Evolutionary conservation across 2,888 invertebrate genomes (phyloP).

Genomic region (Nymphalis polychloros): DNA sequence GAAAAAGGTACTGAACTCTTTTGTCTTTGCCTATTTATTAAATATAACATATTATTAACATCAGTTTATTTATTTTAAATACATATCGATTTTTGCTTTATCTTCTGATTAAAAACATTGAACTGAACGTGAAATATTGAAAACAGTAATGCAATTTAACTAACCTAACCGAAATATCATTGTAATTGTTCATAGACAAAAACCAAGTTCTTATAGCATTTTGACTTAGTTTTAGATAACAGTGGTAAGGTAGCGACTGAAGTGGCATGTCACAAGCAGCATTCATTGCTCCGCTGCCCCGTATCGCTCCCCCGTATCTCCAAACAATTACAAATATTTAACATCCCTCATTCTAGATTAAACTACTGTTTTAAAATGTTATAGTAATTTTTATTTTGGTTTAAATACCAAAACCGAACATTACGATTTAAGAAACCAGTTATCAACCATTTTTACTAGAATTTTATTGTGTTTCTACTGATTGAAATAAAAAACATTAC

Average conservation of each 20-base stretch:
- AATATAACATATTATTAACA: too few relatives aligned
- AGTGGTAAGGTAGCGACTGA: not conserved
- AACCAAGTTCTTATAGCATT: not conserved
- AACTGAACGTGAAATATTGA: too few relatives aligned
- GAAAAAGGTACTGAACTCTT: too few relatives aligned
- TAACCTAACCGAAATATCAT: too few relatives aligned
- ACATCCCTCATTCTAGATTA: not conserved
- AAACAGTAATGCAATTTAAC: too few relatives aligned
- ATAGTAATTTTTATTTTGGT: constrained; percentile 5
- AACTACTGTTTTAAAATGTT: not conserved
- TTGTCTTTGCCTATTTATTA: too few relatives aligned
- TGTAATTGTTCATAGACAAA: too few relatives aligned
- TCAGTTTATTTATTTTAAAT: too few relatives aligned
- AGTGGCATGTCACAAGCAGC: not conserved
- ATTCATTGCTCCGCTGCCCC: constrained; percentile 19
- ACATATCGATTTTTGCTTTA: too few relatives aligned
- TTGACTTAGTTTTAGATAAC: not conserved
- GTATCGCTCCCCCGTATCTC: constrained; percentile 25
- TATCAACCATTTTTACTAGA: not conserved
- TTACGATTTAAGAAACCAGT: not conserved
- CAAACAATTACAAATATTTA: constrained; percentile 12
- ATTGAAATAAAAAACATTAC: not conserved
- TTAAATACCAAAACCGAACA: not conserved
- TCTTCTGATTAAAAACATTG: too few relatives aligned
- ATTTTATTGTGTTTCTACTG: not conserved